Percentiles rank a stretch among this genome's conserved stretches.
These are phyloP conservation scores for Cephalotes varians DNA, from an alignment of 2,888 invertebrate species.

Conservation along the genomic window DNA sequence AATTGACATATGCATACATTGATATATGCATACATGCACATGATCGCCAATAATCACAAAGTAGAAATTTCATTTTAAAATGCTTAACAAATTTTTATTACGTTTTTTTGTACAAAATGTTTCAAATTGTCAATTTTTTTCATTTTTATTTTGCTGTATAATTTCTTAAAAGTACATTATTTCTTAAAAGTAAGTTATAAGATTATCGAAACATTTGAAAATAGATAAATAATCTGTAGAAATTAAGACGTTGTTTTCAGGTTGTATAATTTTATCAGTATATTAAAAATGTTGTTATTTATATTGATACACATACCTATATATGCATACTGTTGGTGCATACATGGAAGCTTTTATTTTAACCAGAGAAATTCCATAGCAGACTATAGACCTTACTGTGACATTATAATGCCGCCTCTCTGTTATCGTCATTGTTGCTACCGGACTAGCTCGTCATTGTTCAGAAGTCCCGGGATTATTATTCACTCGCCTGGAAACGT, in stretches of 20 bases:
- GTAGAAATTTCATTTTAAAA: not conserved
- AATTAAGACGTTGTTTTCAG: not conserved
- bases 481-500: conserved; percentile 84
- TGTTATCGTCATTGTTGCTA: conserved; percentile 64
- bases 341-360: conserved; percentile 72
- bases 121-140: not conserved
- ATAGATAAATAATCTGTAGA: not conserved
- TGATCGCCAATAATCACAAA: conserved; percentile 37
- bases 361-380: conserved; percentile 80
- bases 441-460: conserved; percentile 64
- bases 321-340: not conserved
- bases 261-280: not conserved
- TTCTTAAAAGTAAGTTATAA: too few species aligned
- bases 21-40: not conserved
- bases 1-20: conserved; percentile 7
- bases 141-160: not conserved
- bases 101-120: not conserved
- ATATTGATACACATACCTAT: not conserved
- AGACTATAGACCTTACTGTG: conserved; percentile 21
- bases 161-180: not conserved
- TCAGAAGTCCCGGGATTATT: conserved; percentile 77
- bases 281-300: not conserved
- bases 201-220: not conserved
- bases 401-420: conserved; percentile 56
- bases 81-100: not conserved